These are phyloP conservation scores for Atherinosoma microstoma DNA, from an alignment of 2,797 vertebrate species.

Conservation along the genomic window DNA sequence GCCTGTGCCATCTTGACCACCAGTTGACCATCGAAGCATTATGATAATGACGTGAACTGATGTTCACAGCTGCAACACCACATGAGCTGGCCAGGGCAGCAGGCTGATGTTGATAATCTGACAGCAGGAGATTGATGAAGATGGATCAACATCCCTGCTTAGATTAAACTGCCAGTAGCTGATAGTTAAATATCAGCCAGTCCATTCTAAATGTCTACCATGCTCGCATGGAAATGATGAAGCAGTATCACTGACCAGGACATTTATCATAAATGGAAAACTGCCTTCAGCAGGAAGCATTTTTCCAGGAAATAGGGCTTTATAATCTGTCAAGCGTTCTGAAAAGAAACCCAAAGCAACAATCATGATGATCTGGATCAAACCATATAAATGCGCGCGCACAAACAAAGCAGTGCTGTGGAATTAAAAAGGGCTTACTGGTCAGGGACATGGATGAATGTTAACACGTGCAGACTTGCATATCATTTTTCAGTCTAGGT, in stretches of 20 bases:
- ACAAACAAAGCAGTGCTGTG: neutral
- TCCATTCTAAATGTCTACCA: conserved; percentile 27
- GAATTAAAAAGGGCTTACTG: neutral
- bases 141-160: conserved; percentile 50
- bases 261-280: neutral
- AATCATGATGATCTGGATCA: neutral
- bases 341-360: conserved; percentile 1
- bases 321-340: neutral
- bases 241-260: neutral
- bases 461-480: neutral
- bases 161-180: conserved; percentile 67
- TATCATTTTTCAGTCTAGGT: neutral
- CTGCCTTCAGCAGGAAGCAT: neutral
- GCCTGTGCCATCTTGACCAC: conserved; percentile 57
- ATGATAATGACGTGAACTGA: conserved; percentile 62
- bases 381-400: neutral
- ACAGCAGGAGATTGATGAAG: conserved; percentile 27
- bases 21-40: conserved; percentile 62
- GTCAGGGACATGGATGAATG: neutral
- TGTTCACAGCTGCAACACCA: conserved; percentile 64
- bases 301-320: neutral
- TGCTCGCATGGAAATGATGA: conserved; percentile 3
- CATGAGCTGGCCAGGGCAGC: conserved; percentile 38
- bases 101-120: conserved; percentile 70
- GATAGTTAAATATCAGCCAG: conserved; percentile 48